Evolutionary conservation across 1,140 invertebrate genomes (phyloP), one percentile per base, ranked within the genome.

Genomic region (Potamilus streckersoni): DNA sequence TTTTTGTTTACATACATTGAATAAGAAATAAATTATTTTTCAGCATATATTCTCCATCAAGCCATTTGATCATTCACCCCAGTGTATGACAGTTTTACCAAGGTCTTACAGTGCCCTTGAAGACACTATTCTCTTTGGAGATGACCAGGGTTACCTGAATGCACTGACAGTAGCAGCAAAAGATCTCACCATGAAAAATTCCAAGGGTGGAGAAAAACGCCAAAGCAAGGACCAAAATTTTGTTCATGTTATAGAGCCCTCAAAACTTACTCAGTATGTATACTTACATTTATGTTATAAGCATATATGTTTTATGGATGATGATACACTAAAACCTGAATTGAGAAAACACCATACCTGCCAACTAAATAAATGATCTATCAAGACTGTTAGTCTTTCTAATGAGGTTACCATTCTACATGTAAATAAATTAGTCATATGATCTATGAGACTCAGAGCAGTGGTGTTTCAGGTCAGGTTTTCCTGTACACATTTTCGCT

Each of bases 141-240:
- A 90, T 76, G 87, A 89, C 76, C 85, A 86, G 76, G 89, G 89
- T 38, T 87, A 89, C 74, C 78, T 90, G 23, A 89, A 87, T 73
- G 55, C 85, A 16, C 78, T 90, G 38, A 87, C 84, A 67, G 69
- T 90, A 23, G 79, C 80, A n/a, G 76, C 83, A 20, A 86, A 89
- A 71, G 89, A 90, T 78, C 76, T 90, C 20, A 85, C 83, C 4
- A 84, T 83, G 71, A 89, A 89, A 68, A 88, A 87, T 67, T 80
- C 86, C 16, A 88, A 87, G 63, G 83, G 80, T 38, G 82, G 80
- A 23, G 80, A 84, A 20, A 83, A 83, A 63, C 78, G 76, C 60
- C 79, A 76, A 20, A 70, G 49, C 20, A 83, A 79, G 65, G 71
- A 79, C 20, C 77, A 81, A 65, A 82, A 82, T 66, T 79, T 77